Base-by-base conservation (phyloP, 2,888 invertebrate species). In the Rotaria socialis region DNA sequence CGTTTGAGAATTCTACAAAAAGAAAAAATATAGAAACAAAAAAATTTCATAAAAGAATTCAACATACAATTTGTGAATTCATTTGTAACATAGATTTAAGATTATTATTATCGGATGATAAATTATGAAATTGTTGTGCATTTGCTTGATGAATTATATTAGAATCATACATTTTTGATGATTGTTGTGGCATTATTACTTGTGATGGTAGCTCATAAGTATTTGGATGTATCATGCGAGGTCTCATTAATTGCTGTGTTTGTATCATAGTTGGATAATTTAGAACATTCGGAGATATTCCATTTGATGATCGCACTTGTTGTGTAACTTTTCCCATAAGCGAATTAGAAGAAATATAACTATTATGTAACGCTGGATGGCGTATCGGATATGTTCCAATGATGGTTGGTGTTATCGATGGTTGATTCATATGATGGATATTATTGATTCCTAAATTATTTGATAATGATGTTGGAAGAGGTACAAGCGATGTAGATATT, bases 171-270 rank as follows among this genome's bases (percentile, higher is more conserved):
- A 35, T 35, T 3, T 22, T 67, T 16, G n/a, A 27, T 67, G 27
- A 19, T 43, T 19, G 47, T 50, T n/a, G 84, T 84, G 43, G 47
- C 41, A 47, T 24, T 43, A 47, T n/a, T 47, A 50, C 27, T 52
- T 52, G 52, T 52, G 52, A 52, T 14, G 52, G 14, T 52, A 52
- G 2, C 14, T 35, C 35, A 16, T 67, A 67, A 6, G 67, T 67
- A 67, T 35, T 67, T 35, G 67, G 27, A 27, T 27, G 10, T 16
- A 67, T 35, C 67, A 67, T 67, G 4, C 35, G 27, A 35, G 67
- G 67, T 35, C 35, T 35, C 67, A 67, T 67, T 35, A 67, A 35
- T 16, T 67, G 56, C 41, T 86, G 85, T 35, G 86, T 19, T 41
- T 60, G 85, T 58, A 67, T 19, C 27, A 85, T 52, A 11, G 84